Evolutionary conservation across 2,797 vertebrate species (phyloP).

Genomic region (Vultur gryphus): DNA sequence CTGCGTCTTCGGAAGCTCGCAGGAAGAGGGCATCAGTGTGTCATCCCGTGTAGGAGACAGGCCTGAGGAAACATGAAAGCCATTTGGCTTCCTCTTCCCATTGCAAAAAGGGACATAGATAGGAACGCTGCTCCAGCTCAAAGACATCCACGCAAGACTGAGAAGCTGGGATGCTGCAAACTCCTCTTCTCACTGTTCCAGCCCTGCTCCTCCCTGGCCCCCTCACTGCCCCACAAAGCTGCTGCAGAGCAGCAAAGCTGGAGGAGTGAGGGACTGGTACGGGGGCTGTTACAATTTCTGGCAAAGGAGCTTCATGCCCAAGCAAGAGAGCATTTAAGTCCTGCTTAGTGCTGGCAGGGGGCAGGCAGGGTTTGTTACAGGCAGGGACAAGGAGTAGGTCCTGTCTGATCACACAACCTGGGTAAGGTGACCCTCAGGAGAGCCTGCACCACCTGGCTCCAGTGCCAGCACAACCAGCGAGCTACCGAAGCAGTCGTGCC

Average conservation of each 20-base stretch:
- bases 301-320: neutral
- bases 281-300: neutral
- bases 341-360: neutral
- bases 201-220: neutral
- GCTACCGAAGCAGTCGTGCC: accelerated
- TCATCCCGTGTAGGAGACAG: neutral
- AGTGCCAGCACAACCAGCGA: neutral
- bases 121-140: neutral
- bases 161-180: neutral
- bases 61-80: neutral
- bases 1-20: neutral
- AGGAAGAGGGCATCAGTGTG: neutral
- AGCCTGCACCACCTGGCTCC: neutral
- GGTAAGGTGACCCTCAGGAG: neutral
- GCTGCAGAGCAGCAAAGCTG: neutral
- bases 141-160: neutral
- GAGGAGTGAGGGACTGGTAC: neutral
- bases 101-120: neutral
- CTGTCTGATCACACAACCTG: neutral
- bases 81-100: neutral
- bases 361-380: neutral
- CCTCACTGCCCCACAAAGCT: neutral
- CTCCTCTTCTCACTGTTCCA: neutral
- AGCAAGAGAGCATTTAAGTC: neutral
- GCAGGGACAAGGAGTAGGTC: neutral